Conservation (phyloP, 2,888 invertebrate species). For the Lumbricus terrestris region DNA sequence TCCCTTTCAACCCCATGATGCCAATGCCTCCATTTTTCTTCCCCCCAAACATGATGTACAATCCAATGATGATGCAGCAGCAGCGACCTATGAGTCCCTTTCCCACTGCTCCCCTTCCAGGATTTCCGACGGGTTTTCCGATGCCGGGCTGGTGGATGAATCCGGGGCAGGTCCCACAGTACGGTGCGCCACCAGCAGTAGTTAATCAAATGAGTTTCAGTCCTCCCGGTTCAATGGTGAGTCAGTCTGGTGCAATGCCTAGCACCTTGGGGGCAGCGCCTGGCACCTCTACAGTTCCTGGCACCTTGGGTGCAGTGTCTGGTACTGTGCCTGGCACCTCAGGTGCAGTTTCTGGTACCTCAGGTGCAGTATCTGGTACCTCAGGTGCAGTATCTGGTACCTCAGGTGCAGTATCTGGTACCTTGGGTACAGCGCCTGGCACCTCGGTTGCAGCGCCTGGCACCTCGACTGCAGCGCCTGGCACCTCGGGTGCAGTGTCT, state of each 20-base stretch:
- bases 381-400: not conserved
- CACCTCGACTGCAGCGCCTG: not conserved
- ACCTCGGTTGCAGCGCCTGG: not conserved
- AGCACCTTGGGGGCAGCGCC: not conserved
- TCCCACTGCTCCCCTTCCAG: not conserved
- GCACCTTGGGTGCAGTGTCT: not conserved
- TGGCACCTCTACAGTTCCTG: not conserved
- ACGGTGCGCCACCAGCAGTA: not conserved
- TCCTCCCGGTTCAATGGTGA: not conserved
- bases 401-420: not conserved
- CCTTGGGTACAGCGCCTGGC: not conserved
- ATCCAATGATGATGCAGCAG: constrained; percentile 12
- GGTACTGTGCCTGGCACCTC: not conserved
- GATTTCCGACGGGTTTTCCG: not conserved
- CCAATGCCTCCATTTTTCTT: constrained; percentile 19
- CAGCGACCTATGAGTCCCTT: not conserved
- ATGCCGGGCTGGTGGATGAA: not conserved
- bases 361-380: not conserved
- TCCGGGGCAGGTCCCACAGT: not conserved
- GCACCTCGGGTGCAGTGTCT: not conserved
- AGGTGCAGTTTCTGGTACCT: not conserved
- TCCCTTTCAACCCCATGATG: constrained; percentile 7
- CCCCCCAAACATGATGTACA: constrained; percentile 19
- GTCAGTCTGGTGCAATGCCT: not conserved
- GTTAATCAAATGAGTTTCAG: not conserved